These are phyloP conservation scores for Anas georgica DNA, from an alignment of 2,797 vertebrate species.

Conservation along the genomic window DNA sequence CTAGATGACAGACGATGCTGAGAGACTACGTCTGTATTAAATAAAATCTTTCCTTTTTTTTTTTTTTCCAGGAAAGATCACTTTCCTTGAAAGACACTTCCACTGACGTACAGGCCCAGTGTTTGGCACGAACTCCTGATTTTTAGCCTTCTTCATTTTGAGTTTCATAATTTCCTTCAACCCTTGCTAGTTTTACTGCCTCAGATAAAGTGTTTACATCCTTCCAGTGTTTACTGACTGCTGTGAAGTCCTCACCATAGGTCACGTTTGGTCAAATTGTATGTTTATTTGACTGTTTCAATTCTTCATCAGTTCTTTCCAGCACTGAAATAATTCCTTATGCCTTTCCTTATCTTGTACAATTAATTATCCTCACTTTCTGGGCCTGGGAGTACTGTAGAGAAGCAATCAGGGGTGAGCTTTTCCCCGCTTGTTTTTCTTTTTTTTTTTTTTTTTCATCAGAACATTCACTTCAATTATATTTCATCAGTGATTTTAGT, in stretches of 20 bases:
- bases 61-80: background rate
- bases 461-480: background rate
- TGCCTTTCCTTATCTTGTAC: background rate
- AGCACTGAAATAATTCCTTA: background rate
- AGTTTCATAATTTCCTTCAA: background rate
- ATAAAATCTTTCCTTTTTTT: background rate
- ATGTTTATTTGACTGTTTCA: slow-evolving; percentile 12
- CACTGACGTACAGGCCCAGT: background rate
- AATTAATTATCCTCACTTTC: background rate
- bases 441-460: background rate
- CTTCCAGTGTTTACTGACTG: background rate
- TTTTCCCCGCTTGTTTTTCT: rapidly evolving
- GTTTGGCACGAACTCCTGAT: background rate
- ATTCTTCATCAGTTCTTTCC: background rate
- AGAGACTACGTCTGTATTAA: background rate
- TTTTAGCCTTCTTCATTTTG: background rate
- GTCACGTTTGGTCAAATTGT: slow-evolving; percentile 1
- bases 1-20: background rate
- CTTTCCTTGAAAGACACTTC: background rate
- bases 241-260: background rate
- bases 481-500: background rate
- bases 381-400: background rate
- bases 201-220: background rate
- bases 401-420: background rate
- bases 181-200: background rate